Evolutionary conservation across 2,797 vertebrate species (phyloP).

Genomic region (Alectoris magna): DNA sequence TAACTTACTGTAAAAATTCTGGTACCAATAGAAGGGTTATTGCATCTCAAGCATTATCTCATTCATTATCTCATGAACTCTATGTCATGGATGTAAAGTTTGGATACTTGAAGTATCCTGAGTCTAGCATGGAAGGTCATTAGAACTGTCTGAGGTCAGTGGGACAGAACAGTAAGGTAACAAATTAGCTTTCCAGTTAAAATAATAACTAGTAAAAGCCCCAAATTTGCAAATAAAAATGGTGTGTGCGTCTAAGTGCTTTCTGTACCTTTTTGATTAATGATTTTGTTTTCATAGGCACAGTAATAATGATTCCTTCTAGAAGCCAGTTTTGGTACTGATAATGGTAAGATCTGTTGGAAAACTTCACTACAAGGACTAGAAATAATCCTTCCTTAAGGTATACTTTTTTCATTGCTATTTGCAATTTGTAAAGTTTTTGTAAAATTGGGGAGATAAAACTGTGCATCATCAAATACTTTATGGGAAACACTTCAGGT

Average conservation of each 20-base stretch:
- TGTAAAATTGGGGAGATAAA: neutral
- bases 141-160: neutral
- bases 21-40: neutral
- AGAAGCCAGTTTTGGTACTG: slow-evolving; percentile 3
- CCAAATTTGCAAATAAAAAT: neutral
- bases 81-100: neutral
- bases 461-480: neutral
- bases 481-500: neutral
- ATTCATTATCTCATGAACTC: neutral
- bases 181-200: neutral
- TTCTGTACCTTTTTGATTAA: neutral
- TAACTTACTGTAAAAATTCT: neutral
- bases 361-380: neutral
- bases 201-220: neutral
- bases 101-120: neutral
- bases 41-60: neutral
- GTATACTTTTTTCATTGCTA: neutral
- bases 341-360: neutral
- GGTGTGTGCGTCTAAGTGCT: neutral
- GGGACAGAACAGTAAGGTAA: neutral
- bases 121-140: neutral
- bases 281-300: slow-evolving; percentile 14
- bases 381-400: slow-evolving; percentile 18
- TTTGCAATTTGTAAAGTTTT: neutral
- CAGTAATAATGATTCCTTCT: neutral